Percentiles rank a stretch among this genome's conserved stretches.
These are phyloP conservation scores for Poecile atricapillus DNA, from an alignment of 2,113 vertebrate species.

Conservation along the genomic window DNA sequence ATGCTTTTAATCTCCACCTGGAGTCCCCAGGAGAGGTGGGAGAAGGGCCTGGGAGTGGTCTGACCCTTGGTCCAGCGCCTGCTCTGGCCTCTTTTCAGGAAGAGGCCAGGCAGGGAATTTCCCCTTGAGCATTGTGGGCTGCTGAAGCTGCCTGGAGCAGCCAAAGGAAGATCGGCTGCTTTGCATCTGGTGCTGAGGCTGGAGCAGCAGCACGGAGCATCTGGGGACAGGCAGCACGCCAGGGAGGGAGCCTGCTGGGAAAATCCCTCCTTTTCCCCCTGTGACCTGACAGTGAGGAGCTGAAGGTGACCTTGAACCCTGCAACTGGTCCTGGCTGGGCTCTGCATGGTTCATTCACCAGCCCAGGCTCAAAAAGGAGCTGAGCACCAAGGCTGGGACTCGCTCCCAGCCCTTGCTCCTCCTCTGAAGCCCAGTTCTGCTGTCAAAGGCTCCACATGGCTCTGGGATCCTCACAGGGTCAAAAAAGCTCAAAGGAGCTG, in stretches of 20 bases:
- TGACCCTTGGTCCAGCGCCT: background rate
- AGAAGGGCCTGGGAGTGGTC: background rate
- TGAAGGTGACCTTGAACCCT: constrained; percentile 6
- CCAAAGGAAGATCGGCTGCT: background rate
- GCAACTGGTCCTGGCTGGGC: background rate
- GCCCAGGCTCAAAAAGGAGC: background rate
- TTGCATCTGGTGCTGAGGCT: background rate
- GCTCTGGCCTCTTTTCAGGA: background rate
- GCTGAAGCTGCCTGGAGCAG: background rate
- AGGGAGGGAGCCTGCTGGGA: constrained; percentile 22
- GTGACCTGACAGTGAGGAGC: background rate
- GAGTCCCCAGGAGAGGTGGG: background rate
- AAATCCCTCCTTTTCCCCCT: background rate
- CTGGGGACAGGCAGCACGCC: background rate
- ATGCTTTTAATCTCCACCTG: background rate
- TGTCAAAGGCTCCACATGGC: background rate
- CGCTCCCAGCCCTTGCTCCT: background rate
- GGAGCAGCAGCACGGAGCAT: background rate
- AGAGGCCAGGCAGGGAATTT: background rate
- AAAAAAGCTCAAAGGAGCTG: background rate
- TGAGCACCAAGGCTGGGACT: background rate
- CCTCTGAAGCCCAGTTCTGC: background rate
- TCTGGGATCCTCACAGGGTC: background rate
- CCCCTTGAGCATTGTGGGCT: background rate
- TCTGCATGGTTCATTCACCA: background rate